Percentiles rank a stretch among this genome's conserved stretches.
Conservation (phyloP, 2,888 invertebrate genomes). For the Hypomecis punctinalis region DNA sequence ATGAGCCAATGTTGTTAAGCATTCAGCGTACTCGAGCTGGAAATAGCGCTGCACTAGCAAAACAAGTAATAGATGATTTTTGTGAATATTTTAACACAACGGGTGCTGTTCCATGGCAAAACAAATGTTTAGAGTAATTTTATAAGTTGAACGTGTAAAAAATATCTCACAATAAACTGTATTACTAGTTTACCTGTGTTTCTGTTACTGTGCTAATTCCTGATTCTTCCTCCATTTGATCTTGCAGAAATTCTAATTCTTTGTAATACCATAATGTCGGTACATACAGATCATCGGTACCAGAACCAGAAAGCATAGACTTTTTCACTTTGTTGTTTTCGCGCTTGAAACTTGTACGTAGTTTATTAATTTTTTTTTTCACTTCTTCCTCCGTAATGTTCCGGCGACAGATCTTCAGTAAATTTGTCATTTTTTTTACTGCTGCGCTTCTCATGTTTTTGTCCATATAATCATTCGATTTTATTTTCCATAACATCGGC, state of each 20-base stretch:
- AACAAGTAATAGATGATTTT: too few species aligned
- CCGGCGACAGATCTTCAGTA: constrained; percentile 32
- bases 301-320: constrained; percentile 33
- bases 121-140: constrained; percentile 33
- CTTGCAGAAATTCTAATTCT: constrained; percentile 32
- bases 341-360: constrained; percentile 31
- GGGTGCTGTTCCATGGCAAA: constrained; percentile 32
- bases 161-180: constrained; percentile 30
- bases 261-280: constrained; percentile 32
- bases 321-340: constrained; percentile 35
- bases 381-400: constrained; percentile 30
- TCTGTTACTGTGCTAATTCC: constrained; percentile 32
- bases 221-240: constrained; percentile 31
- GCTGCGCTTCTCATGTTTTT: constrained; percentile 32
- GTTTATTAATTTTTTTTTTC: constrained; percentile 23
- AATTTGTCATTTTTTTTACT: constrained; percentile 37
- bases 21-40: too few species aligned
- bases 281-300: constrained; percentile 32
- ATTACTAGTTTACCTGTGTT: constrained; percentile 31
- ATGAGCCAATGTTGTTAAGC: too few species aligned
- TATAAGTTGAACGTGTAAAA: constrained; percentile 24
- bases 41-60: too few species aligned
- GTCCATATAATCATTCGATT: constrained; percentile 33
- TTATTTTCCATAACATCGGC: constrained; percentile 36
- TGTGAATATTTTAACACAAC: constrained; percentile 30